Percentiles rank a stretch among this genome's conserved stretches.
These are phyloP conservation scores for Julus scanicus DNA, from an alignment of 2,888 invertebrate genomes.

Conservation along the genomic window DNA sequence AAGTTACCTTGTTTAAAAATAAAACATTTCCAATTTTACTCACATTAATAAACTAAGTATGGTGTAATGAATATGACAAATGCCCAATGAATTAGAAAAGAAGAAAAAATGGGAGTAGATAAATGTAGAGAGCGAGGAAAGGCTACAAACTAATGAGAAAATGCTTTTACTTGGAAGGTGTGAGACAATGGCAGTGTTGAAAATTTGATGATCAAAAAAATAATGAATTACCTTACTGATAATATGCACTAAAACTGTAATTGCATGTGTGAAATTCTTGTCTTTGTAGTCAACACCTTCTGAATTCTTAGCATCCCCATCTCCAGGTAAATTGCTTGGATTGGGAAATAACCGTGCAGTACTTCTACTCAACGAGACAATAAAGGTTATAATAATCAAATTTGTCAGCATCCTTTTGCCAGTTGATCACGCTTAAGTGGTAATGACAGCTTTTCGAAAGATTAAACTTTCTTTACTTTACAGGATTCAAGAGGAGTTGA, in stretches of 20 bases:
- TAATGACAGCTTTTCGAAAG: background rate
- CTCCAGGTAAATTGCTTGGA: constrained; percentile 68
- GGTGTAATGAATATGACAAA: background rate
- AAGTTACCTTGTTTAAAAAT: background rate
- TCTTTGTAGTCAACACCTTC: constrained; percentile 62
- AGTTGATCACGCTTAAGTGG: background rate
- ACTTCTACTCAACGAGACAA: constrained; percentile 22
- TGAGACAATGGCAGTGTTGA: background rate
- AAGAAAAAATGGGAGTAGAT: background rate
- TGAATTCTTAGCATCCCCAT: constrained; percentile 69
- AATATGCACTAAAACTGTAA: background rate
- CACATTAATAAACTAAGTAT: background rate
- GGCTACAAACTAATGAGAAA: background rate
- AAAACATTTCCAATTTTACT: background rate
- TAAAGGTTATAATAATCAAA: background rate
- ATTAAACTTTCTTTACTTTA: background rate
- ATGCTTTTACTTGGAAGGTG: background rate
- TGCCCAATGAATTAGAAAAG: background rate
- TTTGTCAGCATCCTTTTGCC: background rate
- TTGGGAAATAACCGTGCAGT: constrained; percentile 68
- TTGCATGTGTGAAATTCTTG: constrained; percentile 17
- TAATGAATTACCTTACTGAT: background rate
- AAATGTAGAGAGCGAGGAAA: background rate
- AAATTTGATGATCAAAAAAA: background rate
- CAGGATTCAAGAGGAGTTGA: constrained; percentile 52